Conservation (phyloP, 64 coral and sea anemone genomes). For the Pachyseris speciosa region DNA sequence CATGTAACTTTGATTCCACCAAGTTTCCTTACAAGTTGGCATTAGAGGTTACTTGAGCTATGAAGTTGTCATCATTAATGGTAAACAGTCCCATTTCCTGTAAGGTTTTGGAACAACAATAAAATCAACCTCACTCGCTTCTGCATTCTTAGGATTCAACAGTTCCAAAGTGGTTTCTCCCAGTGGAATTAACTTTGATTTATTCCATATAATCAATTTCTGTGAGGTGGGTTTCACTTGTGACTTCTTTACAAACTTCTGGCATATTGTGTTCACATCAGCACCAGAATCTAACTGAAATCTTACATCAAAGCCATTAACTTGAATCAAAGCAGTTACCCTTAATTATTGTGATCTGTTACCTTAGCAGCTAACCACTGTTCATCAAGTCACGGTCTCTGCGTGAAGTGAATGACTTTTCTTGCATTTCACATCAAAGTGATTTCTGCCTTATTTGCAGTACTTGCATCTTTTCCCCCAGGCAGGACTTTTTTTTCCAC, state of each 20-base stretch:
- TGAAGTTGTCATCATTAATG: conserved; percentile 8
- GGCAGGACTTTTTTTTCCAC: not conserved
- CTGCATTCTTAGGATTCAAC: not conserved
- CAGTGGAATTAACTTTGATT: not conserved
- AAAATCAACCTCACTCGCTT: not conserved
- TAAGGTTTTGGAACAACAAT: conserved; percentile 11
- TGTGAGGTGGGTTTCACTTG: conserved; percentile 19
- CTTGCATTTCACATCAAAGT: conserved; percentile 30
- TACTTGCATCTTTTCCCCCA: not conserved
- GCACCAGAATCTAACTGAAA: conserved; percentile 1
- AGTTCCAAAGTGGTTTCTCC: not conserved
- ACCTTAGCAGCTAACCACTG: not conserved
- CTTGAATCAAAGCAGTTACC: conserved; percentile 25
- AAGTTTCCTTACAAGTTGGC: not conserved
- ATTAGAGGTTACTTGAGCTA: not conserved
- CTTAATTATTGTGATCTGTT: not conserved
- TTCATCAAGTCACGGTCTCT: not conserved
- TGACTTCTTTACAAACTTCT: not conserved
- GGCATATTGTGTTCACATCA: not conserved
- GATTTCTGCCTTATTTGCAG: conserved; percentile 45
- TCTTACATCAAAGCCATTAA: conserved; percentile 5
- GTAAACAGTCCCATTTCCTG: conserved; percentile 16
- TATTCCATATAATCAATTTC: conserved; percentile 29
- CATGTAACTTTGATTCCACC: not conserved
- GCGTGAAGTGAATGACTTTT: not conserved